Conservation (phyloP, 1,140 invertebrate species). For the Heliconius hewitsoni region DNA sequence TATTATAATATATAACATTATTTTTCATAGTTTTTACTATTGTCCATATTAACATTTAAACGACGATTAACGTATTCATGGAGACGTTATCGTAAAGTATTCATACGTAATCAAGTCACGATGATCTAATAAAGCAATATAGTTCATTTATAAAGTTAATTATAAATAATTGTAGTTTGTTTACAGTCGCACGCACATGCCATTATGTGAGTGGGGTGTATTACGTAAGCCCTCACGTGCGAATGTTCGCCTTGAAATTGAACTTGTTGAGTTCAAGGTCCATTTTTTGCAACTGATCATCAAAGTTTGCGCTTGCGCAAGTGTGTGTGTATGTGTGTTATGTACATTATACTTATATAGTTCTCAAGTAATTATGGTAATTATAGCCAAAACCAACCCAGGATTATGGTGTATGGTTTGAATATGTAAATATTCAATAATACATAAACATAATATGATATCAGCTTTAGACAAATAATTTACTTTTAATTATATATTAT, state of each 20-base stretch:
- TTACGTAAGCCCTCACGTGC: constrained; percentile 64
- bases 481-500: neutral
- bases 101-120: neutral
- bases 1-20: too few species aligned
- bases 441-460: neutral
- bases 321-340: constrained; percentile 28
- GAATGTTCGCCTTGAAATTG: constrained; percentile 71
- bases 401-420: neutral
- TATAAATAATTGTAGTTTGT: constrained; percentile 36
- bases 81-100: neutral
- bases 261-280: constrained; percentile 77
- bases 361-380: constrained; percentile 27
- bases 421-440: neutral
- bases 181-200: constrained; percentile 45
- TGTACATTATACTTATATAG: constrained; percentile 2
- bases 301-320: constrained; percentile 44
- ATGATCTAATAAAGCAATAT: neutral
- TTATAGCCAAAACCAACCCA: constrained; percentile 30
- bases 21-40: neutral
- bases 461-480: neutral
- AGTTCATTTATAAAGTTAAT: constrained; percentile 9
- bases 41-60: neutral
- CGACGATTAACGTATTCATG: neutral
- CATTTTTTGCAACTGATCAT: constrained; percentile 66
- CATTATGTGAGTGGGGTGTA: constrained; percentile 43